Percentiles rank a stretch among this genome's conserved stretches.
These are phyloP conservation scores for Notarius quadriscutis DNA, from an alignment of 2,113 vertebrate genomes.

Conservation along the genomic window DNA sequence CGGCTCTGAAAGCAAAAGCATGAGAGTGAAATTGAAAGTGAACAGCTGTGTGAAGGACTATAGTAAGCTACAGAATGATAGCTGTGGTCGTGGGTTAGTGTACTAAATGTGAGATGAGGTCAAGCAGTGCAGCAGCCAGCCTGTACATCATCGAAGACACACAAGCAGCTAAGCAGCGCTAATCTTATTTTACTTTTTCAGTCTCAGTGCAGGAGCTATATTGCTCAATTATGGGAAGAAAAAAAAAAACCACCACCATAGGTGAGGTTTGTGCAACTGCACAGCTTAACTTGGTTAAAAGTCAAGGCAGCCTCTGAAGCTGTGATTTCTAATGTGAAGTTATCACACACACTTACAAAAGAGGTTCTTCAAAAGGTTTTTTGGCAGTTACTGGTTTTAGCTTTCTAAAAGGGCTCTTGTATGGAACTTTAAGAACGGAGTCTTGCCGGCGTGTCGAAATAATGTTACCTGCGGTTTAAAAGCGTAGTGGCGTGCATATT, in stretches of 20 bases:
- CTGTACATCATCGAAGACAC: background rate
- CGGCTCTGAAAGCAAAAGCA: conserved; percentile 5
- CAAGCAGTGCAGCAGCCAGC: conserved; percentile 5
- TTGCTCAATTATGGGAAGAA: background rate
- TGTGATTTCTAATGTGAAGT: background rate
- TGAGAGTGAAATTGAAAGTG: conserved; percentile 24
- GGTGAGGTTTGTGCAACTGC: background rate
- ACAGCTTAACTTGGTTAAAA: conserved; percentile 13
- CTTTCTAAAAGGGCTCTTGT: no score
- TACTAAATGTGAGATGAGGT: conserved; percentile 19
- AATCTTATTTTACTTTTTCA: conserved; percentile 1
- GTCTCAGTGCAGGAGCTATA: background rate
- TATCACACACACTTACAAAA: background rate
- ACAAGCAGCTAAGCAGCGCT: background rate
- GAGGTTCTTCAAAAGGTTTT: background rate
- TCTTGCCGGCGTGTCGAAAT: background rate
- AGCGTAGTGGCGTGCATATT: background rate
- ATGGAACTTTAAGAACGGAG: background rate
- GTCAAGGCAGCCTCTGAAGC: background rate
- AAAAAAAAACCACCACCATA: background rate
- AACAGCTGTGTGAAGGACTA: conserved; percentile 32
- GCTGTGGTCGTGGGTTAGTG: conserved; percentile 14
- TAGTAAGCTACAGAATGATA: background rate
- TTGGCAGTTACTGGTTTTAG: background rate
- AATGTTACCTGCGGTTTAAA: background rate